Evolutionary conservation across 1,140 invertebrate genomes (phyloP).

Genomic region (Apis mellifera): Amel_HAv3.1 CM009931.2:17654001-17654500

Average conservation of each 20-base stretch:
- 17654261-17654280: constrained; percentile 70
- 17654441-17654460: background rate
- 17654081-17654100: constrained; percentile 27
- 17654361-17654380: constrained; percentile 68
- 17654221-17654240: constrained; percentile 11
- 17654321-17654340: constrained; percentile 74
- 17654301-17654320: constrained; percentile 77
- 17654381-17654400: constrained; percentile 54
- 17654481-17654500: constrained; percentile 31
- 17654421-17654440: background rate
- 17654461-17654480: background rate
- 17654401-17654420: constrained; percentile 3
- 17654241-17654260: constrained; percentile 70
- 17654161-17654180: constrained; percentile 14
- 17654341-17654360: constrained; percentile 80
- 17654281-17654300: constrained; percentile 80
- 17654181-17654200: constrained; percentile 58
- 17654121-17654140: constrained; percentile 38
- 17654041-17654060: constrained; percentile 15
- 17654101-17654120: constrained; percentile 24
- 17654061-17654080: constrained; percentile 3
- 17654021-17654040: constrained; percentile 12
- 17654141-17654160: constrained; percentile 43
- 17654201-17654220: constrained; percentile 66
- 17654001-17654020: background rate